Evolutionary conservation across 2,113 vertebrate species (phyloP), one percentile per base, ranked within the genome.

Genomic region (Hemicordylus capensis): DNA sequence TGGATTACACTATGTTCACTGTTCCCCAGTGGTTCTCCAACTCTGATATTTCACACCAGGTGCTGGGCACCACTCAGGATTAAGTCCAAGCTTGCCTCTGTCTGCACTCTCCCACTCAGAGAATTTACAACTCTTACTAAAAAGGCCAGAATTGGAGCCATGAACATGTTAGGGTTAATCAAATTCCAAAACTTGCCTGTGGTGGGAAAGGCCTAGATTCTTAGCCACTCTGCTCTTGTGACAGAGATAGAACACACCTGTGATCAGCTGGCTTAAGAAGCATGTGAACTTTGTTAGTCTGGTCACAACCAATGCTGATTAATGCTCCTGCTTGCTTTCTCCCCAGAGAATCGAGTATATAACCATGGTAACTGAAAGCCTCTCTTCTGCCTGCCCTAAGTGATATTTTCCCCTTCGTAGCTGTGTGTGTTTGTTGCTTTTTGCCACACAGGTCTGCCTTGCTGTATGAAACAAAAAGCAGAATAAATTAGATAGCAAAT

Each of bases 281-380:
- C 9, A 15, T 59, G 79, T 70, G 73, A n/a, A 54, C 80, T 87
- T 54, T 48, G 63, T 31, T 59, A 77, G 66, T 76, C 73, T 82
- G 28, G 54, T 82, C 74, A 76, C 54, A 73, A 82, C 51, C 44
- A 24, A n/a, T 46, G 64, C 80, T 76, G 74, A 70, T 83, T 83
- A 77, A 61, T 76, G 44, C 39, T 51, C 51, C 24, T 5, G 51
- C n/a, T 42, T 34, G 80, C n/a, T 59, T 42, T 70, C 39, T 77
- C 51, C 72, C 48, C 79, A 59, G 79, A 81, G 37, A 44, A 58
- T 28, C 34, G 39, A 75, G 20, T 81, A 44, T 51, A 81, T 81
- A 87, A 69, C 73, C 73, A 76, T 82, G 73, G 72, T 51, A 74
- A 87, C 42, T 82, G 39, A 77, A 83, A 76, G 80, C 63, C n/a